Base-by-base conservation (phyloP, 2,113 vertebrate genomes). In the Ranitomeya imitator region DNA sequence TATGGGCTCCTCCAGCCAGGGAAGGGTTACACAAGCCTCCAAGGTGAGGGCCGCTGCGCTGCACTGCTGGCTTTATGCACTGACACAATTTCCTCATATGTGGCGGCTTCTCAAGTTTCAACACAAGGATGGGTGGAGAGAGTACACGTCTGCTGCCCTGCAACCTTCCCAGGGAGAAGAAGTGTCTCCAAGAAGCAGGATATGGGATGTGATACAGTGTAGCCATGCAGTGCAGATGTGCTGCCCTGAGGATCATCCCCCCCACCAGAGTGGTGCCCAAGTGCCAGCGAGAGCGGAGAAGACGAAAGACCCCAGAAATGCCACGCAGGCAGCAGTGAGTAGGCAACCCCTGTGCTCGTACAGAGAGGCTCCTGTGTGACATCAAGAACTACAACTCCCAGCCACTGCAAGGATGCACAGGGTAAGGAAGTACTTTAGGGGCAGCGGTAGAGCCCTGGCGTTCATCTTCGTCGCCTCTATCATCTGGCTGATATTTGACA, bases 401-500 rank as follows among this genome's bases (percentile, higher is more conserved):
- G 45, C 61, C 31, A 10, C 86, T 12, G 31, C 88, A 45, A 85
- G 84, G 84, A 94, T 94, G 91, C 94, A 95, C 93, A 96, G 94
- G 91, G 63, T 97, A 45, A 93, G 95, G 90, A 96, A 95, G 91
- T 96, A 97, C 91, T 94, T 97, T 78, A 93, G 97, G 91, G 97
- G 96, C 67, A 97, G 97, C 90, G 96, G 97, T 88, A 92, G 97
- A 91, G 95, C 96, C 18, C 93, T 99, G 9, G 96, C 95, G 0
- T 95, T 98, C 63, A 96, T 99, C 84, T 97, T 98, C 89, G 92
- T 92, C 9, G 97, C 97, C 59, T 99, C 98, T 67, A 93, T 99
- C 89, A 89, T 96, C 60, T 99, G 98, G 98, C 91, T 99, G 74
- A 93, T 99, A 74, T 96, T 99, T 91, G 97, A 99, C 93, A 97